Evolutionary conservation across 1,140 invertebrate genomes (phyloP), one percentile per base, ranked within the genome.

Genomic region (Tenebrio molitor): DNA sequence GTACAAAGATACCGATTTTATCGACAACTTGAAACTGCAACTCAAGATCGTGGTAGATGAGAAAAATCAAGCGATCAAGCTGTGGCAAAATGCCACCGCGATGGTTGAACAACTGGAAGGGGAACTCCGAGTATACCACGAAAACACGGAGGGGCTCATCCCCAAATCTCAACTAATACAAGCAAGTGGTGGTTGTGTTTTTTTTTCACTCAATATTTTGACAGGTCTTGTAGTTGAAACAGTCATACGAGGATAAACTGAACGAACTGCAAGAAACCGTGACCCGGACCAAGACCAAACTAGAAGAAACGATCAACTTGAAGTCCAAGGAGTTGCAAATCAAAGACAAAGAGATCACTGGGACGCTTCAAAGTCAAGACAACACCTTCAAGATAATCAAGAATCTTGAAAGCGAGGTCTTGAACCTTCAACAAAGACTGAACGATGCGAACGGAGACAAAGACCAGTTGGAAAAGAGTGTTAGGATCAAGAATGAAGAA

Each of bases 21-120:
- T 79, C 16, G 64, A 76, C 41, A 82, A 82, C 74, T 74, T 82
- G 21, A 78, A 79, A 76, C 44, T 73, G 15, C 81, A 82, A 74
- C 73, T 82, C 6, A 33, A 75, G 41, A 36, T 16, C 8, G 34
- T 77, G 1, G 42, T 73, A 50, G 33, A 79, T 50, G 81, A 82
- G 72, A 82, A 82, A 71, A 78, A 82, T 21, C 72, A 74, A 16
- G 69, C 76, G 1, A 70, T 78, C 2, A 77, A 80, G 70, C 75
- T 81, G 69, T 82, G 81, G 81, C 77, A 77, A 58, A 78, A 77
- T 46, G 71, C 76, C 7, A 53, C 78, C 15, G 73, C 72, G 73
- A 76, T 76, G 2, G 77, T 82, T 33, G 80, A 82, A 44, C 65
- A 71, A 41, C 69, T 82, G 15, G 81, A 82, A 72, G 76, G 76